Conservation (phyloP, 2,888 invertebrate species). For the Lasioglossum oenotherae region DNA sequence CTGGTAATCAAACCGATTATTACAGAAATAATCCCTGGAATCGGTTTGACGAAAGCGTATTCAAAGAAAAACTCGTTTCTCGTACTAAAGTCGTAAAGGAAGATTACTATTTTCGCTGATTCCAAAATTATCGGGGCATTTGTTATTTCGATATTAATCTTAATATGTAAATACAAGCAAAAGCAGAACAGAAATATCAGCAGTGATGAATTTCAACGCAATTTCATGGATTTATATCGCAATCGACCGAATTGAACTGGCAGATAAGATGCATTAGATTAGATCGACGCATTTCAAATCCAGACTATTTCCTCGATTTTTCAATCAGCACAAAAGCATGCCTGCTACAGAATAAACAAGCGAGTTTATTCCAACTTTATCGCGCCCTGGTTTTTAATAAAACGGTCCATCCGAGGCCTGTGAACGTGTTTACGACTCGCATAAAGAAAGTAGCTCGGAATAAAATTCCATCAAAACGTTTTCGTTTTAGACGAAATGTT, state of each 20-base stretch:
- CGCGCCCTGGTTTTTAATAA: not conserved
- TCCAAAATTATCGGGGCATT: not conserved
- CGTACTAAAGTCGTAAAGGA: not conserved
- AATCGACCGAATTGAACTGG: not conserved
- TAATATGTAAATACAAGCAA: not conserved
- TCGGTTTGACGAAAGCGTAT: not conserved
- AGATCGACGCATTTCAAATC: not conserved
- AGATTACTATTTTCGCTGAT: not conserved
- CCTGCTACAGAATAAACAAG: not conserved
- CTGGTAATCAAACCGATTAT: not conserved
- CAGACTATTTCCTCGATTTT: not conserved
- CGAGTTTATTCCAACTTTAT: not conserved
- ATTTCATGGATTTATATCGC: not conserved
- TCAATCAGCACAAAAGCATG: not conserved
- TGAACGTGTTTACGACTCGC: slow-evolving; percentile 4
- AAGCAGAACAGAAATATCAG: slow-evolving; percentile 8
- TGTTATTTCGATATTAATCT: not conserved
- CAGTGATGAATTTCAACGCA: slow-evolving; percentile 1
- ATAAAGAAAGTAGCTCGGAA: slow-evolving; percentile 16
- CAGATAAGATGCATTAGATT: not conserved
- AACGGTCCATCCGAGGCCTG: slow-evolving; percentile 10
- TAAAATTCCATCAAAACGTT: slow-evolving; percentile 21
- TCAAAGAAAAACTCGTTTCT: not conserved
- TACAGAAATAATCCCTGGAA: not conserved
- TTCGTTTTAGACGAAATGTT: slow-evolving; percentile 10